phyloP scores from a whole-genome alignment of 2,797 vertebrate genomes.

The Acrocephalus scirpaceus region DNA sequence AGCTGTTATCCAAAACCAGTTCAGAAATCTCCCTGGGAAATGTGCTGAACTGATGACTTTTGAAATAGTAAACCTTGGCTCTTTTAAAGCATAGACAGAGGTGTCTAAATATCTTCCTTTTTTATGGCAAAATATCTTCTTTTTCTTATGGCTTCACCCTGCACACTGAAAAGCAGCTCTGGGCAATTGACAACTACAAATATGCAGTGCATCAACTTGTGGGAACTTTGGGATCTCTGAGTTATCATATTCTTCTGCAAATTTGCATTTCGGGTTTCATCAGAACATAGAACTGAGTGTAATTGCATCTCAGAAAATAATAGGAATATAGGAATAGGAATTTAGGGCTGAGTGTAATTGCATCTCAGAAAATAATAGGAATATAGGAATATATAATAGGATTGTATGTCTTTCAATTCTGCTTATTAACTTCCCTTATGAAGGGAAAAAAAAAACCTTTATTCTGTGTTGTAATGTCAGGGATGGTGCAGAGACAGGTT shows the following conservation, averaged over 20 bases:
- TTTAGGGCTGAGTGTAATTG: neutral
- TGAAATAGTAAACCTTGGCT: neutral
- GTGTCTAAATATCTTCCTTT: neutral
- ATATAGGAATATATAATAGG: neutral
- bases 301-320: no score
- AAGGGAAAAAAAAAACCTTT: neutral
- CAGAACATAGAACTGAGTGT: neutral
- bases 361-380: neutral
- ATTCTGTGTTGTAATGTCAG: neutral
- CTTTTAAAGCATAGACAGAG: neutral
- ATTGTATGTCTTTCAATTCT: neutral
- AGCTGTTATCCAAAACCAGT: neutral
- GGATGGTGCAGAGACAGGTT: neutral
- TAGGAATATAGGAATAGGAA: no score
- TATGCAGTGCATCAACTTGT: neutral
- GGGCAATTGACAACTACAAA: neutral
- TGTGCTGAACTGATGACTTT: neutral
- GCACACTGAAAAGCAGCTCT: neutral
- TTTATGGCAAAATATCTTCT: no score
- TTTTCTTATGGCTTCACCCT: neutral
- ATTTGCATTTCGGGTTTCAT: neutral
- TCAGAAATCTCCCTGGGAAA: neutral
- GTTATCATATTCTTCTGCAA: neutral
- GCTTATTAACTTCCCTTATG: neutral
- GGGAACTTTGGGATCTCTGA: neutral